These are phyloP conservation scores for Microcebus tavaratra DNA, from an alignment of 2,113 vertebrate species.

Conservation along the genomic window DNA sequence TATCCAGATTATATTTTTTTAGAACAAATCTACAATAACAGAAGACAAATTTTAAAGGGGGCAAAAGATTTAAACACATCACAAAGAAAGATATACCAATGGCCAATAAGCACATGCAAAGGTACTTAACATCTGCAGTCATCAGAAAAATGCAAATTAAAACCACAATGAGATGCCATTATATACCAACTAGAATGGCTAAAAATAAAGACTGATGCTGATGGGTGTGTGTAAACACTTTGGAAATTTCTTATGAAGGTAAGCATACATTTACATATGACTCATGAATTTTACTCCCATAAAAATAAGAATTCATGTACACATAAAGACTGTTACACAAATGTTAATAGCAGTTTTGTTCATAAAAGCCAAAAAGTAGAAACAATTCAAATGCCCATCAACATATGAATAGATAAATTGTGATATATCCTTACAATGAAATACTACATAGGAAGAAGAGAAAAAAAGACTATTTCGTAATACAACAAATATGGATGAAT, in stretches of 20 bases:
- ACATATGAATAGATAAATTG: background rate
- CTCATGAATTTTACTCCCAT: constrained; percentile 1
- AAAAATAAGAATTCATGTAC: constrained; percentile 7
- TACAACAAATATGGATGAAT: background rate
- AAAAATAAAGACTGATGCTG: constrained; percentile 11
- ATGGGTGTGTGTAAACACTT: background rate
- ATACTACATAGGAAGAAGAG: background rate
- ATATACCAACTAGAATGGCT: background rate
- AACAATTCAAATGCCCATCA: constrained; percentile 10
- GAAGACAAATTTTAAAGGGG: constrained; percentile 10
- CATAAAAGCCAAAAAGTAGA: background rate
- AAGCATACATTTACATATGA: constrained; percentile 26
- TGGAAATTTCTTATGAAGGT: constrained; percentile 9
- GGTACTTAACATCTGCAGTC: background rate
- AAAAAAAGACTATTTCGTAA: background rate
- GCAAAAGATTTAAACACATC: background rate
- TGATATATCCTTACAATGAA: background rate
- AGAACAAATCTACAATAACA: background rate
- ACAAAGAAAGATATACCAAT: background rate
- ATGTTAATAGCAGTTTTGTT: background rate
- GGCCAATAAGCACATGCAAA: constrained; percentile 2
- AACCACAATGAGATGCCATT: background rate
- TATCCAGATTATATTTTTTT: background rate
- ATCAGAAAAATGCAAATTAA: constrained; percentile 24
- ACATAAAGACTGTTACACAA: background rate